Evolutionary conservation across 2,888 invertebrate genomes (phyloP), one percentile per base, ranked within the genome.

Genomic region (Stegophylla sp.): DNA sequence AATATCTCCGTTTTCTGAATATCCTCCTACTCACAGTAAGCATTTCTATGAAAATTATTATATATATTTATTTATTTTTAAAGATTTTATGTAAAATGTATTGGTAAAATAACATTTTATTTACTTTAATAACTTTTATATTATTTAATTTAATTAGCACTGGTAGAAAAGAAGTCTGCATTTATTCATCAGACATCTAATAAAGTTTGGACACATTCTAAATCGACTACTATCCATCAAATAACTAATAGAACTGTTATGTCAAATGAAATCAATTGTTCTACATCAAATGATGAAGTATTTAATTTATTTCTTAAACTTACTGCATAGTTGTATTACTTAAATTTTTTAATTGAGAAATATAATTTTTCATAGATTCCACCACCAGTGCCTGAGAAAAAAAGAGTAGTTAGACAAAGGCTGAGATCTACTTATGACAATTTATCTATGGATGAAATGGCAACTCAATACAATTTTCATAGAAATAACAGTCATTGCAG

Each of bases 381-480:
- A 13, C 91, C 91, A 4, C 91, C 91, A 1, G 87, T 91, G 79
- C 91, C 91, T n/a, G 89, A 89, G 84, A 91, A 91, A 85, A 89
- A 88, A 75, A 88, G 89, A 82, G 87, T 87, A 15, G 87, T 86
- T 73, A 88, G 89, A 85, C 90, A 91, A 82, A 87, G 91, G 69
- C 89, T 90, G 82, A 69, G 69, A 51, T 69, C 69, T n/a, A 79
- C 79, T 48, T 61, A 79, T 63, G 79, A 79, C 12, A 79, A 79
- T 71, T 79, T 79, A 79, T 79, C 79, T 34, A 79, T 79, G 79
- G 79, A 79, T 63, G 79, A 79, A 79, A 71, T 79, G 79, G 61
- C 69, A 23, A 79, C 79, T n/a, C 79, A 79, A 41, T 79, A 79
- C 48, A 79, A 79, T 51, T 79, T 79, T 2, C 69, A 79, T 71